Evolutionary conservation across 2,113 vertebrate genomes (phyloP).

Genomic region (mouse (Mus musculus)): DNA sequence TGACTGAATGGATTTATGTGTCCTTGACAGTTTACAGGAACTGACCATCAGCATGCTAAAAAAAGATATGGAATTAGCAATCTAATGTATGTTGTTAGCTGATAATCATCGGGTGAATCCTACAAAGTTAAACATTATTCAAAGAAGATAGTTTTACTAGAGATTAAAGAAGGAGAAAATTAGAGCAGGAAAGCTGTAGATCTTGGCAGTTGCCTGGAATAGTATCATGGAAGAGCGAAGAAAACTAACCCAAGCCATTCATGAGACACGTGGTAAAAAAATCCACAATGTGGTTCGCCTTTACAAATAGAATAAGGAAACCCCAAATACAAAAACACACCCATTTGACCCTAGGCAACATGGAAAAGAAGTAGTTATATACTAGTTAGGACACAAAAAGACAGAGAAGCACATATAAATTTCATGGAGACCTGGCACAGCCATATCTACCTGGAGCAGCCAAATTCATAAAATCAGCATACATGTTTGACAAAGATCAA

Average conservation of each 20-base stretch:
- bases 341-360: no score
- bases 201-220: no score
- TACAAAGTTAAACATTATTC: background rate
- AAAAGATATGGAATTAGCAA: background rate
- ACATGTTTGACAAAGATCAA: no score
- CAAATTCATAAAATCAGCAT: no score
- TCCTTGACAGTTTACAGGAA: background rate
- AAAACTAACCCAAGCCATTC: background rate
- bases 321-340: background rate
- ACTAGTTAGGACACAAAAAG: background rate
- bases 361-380: background rate
- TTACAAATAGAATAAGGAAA: background rate
- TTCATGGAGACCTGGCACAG: background rate
- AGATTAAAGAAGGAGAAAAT: background rate
- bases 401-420: background rate
- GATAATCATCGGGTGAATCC: background rate
- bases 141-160: background rate
- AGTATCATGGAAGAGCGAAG: background rate
- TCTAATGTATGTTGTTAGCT: background rate
- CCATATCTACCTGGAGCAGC: no score
- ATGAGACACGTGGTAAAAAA: background rate
- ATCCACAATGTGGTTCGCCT: background rate
- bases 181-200: background rate
- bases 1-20: background rate
- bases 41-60: conserved; percentile 2